Percentiles rank a stretch among this genome's conserved stretches.
Evolutionary conservation across 1,140 invertebrate genomes (phyloP).

Genomic region (Wiebesia pumilae): DNA sequence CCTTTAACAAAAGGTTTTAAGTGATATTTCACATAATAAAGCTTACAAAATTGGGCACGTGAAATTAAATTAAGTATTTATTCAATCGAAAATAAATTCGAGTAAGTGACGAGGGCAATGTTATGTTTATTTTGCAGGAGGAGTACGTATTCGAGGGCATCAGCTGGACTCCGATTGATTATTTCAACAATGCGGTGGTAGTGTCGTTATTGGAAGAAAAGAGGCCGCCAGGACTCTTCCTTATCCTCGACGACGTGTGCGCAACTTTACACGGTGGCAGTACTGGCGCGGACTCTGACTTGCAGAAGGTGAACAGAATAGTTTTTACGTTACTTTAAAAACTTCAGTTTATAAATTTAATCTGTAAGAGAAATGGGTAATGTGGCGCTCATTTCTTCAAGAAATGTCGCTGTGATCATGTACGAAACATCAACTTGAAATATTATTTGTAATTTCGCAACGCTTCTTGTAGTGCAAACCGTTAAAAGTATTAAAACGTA

Average conservation of each 20-base stretch:
- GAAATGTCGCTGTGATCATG: background rate
- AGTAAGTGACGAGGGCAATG: background rate
- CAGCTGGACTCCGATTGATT: conserved; percentile 84
- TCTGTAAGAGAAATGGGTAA: background rate
- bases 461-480: background rate
- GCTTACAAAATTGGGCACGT: background rate
- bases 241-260: conserved; percentile 84
- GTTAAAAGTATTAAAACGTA: background rate
- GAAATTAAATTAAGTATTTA: background rate
- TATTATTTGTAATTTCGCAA: background rate
- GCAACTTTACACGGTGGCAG: conserved; percentile 84
- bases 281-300: conserved; percentile 80
- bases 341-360: background rate
- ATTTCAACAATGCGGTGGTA: conserved; percentile 86
- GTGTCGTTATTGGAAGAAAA: conserved; percentile 82
- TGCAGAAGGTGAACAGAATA: conserved; percentile 74
- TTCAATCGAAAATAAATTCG: background rate
- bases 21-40: background rate
- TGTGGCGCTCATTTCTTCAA: background rate
- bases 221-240: conserved; percentile 79
- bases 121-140: conserved; percentile 75
- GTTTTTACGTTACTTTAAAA: background rate
- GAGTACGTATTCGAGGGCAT: conserved; percentile 85
- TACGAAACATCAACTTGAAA: background rate
- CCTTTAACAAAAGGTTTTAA: background rate